Evolutionary conservation across 2,113 vertebrate genomes (phyloP), one percentile per base, ranked within the genome.

Genomic region (Scytalopus superciliaris): DNA sequence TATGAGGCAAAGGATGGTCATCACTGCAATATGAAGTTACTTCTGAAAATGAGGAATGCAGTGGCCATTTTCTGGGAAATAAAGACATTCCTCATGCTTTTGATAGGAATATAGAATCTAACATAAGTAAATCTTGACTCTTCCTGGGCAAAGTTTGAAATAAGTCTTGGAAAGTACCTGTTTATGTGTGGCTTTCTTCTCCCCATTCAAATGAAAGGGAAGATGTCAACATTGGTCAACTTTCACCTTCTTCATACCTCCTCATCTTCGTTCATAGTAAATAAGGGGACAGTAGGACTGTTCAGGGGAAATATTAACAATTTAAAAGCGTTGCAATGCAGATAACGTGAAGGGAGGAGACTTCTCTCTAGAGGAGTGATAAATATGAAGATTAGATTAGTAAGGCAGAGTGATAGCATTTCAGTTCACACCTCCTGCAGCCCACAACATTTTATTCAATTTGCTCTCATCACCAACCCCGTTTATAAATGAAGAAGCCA

Each of bases 351-450:
- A 87, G 56, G 64, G 60, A 94, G 55, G 50, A 33, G 59, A 57
- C n/a, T 80, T 90, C 45, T 70, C 37, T 63, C 44, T 35, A 49
- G 52, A 0, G 4, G 13, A 53, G n/a, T 57, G 69, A 92, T 89
- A 96, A 94, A 87, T 90, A 89, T 45, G 70, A 86, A 78, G 33
- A 81, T 90, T 90, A 78, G 73, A 92, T 90, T 68, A 91, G 62
- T 57, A 84, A 81, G 76, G 49, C 76, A 92, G 73, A 67, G 28
- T 78, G 60, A 80, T 50, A 81, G 37, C 0, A 0, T 55, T 91
- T 87, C 91, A 64, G 57, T 60, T 91, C 89, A 84, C 77, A 77
- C 56, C 80, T 96, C 40, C 83, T 81, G 68, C 79, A 89, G 73
- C 73, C 83, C 76, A 87, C 72, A 92, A 81, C 31, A 56, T 25